Evolutionary conservation across 2,797 vertebrate genomes (phyloP), one percentile per base, ranked within the genome.

Genomic region (Tapirus indicus): DNA sequence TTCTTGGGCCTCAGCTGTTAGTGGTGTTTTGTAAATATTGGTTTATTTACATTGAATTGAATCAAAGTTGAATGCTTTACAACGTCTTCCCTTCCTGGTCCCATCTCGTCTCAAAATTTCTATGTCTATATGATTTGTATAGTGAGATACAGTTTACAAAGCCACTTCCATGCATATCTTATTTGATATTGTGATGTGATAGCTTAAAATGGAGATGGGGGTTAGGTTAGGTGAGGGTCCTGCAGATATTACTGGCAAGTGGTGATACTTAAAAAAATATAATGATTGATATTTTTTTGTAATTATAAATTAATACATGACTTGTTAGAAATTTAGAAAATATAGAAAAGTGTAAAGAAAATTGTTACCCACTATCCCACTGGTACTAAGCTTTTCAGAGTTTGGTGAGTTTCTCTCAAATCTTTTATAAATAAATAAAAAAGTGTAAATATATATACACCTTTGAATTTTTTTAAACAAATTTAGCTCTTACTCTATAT

Each of bases 301-400:
- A 6, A 78, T 83, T 83, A 64, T 64, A 68, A 23, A 27, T 89
- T 62, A 44, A 41, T 77, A 20, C 16, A 23, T 44, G 44, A 69
- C 10, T 41, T 35, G 35, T 77, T 94, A 83, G 47, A 64, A 72
- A 72, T 83, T 71, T 72, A 78, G 87, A 83, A 87, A 97, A 88
- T 85, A 93, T 2, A 82, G 21, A 38, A 88, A 71, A 38, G 23
- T 41, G 27, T 47, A 41, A 54, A 56, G 72, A 72, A 69, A 58
- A 60, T 77, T 38, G 21, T 69, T 71, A 17, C 56, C n/a, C 6
- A 8, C 27, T 27, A 23, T 69, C 13, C 47, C 38, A 27, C 13
- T 71, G 17, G n/a, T 52, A 47, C 64, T 68, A 41, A 80, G 54
- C n/a, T 68, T 88, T 84, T 74, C n/a, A 44, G 72, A 87, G 71